These are phyloP conservation scores for Megalopta genalis DNA, from an alignment of 1,140 invertebrate species.

Conservation along the genomic window DNA sequence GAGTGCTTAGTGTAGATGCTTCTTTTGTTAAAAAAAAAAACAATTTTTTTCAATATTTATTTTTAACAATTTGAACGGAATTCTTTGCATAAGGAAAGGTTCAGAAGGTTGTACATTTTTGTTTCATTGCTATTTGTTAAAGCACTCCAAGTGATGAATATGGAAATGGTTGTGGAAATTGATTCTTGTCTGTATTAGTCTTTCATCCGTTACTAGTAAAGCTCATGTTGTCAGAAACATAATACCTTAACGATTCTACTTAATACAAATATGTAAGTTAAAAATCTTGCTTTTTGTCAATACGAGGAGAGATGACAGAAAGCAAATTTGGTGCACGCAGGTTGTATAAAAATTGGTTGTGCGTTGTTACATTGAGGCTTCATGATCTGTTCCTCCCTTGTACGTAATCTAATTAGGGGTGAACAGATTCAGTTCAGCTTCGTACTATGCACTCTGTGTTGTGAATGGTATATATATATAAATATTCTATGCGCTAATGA, in stretches of 20 bases:
- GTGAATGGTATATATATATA: slow-evolving; percentile 77
- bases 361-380: slow-evolving; percentile 75
- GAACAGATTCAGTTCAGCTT: slow-evolving; percentile 73
- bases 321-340: slow-evolving; percentile 73
- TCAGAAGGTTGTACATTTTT: not conserved
- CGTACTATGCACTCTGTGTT: slow-evolving; percentile 81
- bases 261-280: slow-evolving; percentile 36
- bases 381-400: slow-evolving; percentile 62
- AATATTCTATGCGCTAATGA: slow-evolving; percentile 46
- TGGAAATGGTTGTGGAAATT: slow-evolving; percentile 41
- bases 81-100: not conserved
- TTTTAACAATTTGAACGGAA: slow-evolving; percentile 8
- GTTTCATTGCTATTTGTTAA: slow-evolving; percentile 12
- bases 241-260: slow-evolving; percentile 54
- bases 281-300: slow-evolving; percentile 47
- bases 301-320: slow-evolving; percentile 58
- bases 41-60: slow-evolving; percentile 1
- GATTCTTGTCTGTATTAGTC: slow-evolving; percentile 42
- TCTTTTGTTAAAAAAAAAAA: not conserved
- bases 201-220: slow-evolving; percentile 47
- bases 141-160: not conserved
- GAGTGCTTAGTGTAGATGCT: slow-evolving; percentile 10
- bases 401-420: slow-evolving; percentile 56
- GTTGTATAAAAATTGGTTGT: slow-evolving; percentile 80
- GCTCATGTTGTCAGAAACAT: slow-evolving; percentile 36